A percentile compares a stretch with the other conserved stretches of the same genome.
These are phyloP conservation scores for Eledone cirrhosa DNA, from an alignment of 2,888 invertebrate genomes.

Conservation along the genomic window DNA sequence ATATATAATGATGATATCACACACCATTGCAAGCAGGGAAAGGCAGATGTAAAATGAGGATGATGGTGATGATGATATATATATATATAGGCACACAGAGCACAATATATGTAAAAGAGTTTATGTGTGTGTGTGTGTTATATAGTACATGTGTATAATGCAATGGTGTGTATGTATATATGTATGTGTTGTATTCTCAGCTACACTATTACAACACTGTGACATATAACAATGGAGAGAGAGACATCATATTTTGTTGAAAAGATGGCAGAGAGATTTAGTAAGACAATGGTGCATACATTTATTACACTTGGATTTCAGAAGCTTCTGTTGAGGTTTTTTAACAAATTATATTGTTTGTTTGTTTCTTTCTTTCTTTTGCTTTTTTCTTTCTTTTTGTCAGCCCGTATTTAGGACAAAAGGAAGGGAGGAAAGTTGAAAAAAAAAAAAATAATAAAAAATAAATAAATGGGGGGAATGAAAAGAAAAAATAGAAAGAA, in stretches of 20 bases:
- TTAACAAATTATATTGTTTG: too few relatives aligned
- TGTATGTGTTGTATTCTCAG: too few relatives aligned
- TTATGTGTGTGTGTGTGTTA: too few relatives aligned
- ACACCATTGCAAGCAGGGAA: too few relatives aligned
- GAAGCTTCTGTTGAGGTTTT: neutral
- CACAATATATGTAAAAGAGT: too few relatives aligned
- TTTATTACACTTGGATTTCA: slow-evolving; percentile 24
- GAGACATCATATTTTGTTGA: neutral
- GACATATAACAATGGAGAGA: neutral
- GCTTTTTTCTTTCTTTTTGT: neutral
- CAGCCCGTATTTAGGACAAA: slow-evolving; percentile 23
- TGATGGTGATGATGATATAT: too few relatives aligned
- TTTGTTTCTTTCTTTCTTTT: too few relatives aligned
- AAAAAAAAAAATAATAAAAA: neutral
- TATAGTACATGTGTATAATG: too few relatives aligned
- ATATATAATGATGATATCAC: neutral
- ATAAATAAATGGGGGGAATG: neutral
- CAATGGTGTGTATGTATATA: too few relatives aligned
- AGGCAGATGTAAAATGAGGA: too few relatives aligned
- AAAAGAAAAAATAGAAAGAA: neutral
- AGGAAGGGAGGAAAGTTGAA: neutral
- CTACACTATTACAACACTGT: too few relatives aligned
- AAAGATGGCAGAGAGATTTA: slow-evolving; percentile 19
- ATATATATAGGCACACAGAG: neutral
- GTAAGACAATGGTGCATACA: neutral